Evolutionary conservation across 2,888 invertebrate species (phyloP).

Genomic region (Andrena flavipes): DNA sequence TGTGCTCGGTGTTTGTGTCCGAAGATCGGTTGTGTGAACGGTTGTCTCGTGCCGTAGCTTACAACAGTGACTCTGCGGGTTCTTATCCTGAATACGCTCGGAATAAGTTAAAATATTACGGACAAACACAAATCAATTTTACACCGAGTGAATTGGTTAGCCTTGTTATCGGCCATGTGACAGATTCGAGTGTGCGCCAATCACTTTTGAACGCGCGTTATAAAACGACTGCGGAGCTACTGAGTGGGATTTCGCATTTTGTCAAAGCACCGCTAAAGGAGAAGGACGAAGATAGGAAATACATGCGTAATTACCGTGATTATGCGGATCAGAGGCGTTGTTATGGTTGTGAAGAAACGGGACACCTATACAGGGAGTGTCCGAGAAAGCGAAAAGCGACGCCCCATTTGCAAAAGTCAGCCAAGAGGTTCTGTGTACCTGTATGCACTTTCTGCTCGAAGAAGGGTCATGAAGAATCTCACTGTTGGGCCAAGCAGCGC

Average conservation of each 20-base stretch:
- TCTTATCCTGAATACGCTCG: conserved; percentile 15
- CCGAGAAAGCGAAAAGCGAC: too few species aligned
- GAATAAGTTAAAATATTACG: conserved; percentile 4
- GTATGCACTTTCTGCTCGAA: too few species aligned
- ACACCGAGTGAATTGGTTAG: conserved; percentile 1
- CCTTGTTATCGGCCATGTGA: neutral
- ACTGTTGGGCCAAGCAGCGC: too few species aligned
- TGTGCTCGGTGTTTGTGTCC: conserved; percentile 20
- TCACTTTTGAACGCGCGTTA: conserved; percentile 1
- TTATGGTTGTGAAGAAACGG: neutral
- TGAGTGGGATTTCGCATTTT: conserved; percentile 2
- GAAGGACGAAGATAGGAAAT: neutral
- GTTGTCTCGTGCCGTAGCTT: conserved; percentile 5
- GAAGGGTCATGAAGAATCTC: too few species aligned
- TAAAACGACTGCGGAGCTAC: neutral
- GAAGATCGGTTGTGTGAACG: conserved; percentile 10
- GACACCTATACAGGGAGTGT: neutral
- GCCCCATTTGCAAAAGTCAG: too few species aligned
- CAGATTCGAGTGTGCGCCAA: conserved; percentile 3
- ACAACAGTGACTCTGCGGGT: conserved; percentile 1
- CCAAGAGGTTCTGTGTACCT: too few species aligned
- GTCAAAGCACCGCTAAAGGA: neutral
- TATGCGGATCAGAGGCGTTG: neutral
- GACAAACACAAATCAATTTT: conserved; percentile 11
- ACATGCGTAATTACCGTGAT: neutral